Evolutionary conservation across 2,797 vertebrate species (phyloP).

Genomic region (Peromyscus melanophrys): DNA sequence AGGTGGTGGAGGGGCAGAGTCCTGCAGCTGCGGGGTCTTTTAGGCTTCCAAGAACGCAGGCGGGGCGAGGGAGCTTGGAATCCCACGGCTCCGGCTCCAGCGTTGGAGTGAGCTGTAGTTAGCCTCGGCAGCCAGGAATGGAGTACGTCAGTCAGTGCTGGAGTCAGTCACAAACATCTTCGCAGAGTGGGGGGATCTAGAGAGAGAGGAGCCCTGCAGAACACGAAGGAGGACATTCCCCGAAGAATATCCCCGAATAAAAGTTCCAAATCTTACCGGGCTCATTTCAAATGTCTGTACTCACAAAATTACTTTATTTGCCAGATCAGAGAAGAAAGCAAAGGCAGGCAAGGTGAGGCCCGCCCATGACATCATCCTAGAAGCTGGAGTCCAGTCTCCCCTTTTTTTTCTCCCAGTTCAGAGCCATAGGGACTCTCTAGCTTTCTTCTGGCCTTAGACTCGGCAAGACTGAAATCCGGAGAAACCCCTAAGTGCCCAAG

Average conservation of each 20-base stretch:
- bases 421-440: not conserved
- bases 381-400: not conserved
- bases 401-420: not conserved
- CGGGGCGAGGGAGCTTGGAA: not conserved
- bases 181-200: not conserved
- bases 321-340: constrained; percentile 44
- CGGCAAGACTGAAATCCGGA: not conserved
- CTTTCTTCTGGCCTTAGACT: not conserved
- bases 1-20: not conserved
- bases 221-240: constrained; percentile 56
- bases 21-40: constrained; percentile 36
- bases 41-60: constrained; percentile 31
- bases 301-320: constrained; percentile 54
- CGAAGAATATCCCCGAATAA: not conserved
- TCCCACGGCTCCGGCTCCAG: constrained; percentile 22
- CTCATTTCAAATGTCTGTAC: constrained; percentile 3
- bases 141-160: constrained; percentile 31
- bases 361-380: not conserved
- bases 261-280: constrained; percentile 30
- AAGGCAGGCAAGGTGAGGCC: constrained; percentile 66
- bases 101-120: constrained; percentile 54
- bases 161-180: constrained; percentile 47
- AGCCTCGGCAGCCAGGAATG: constrained; percentile 31
- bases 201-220: not conserved
- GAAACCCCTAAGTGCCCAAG: constrained; percentile 33